Evolutionary conservation across 2,797 vertebrate genomes (phyloP), one percentile per base, ranked within the genome.

Genomic region (Falco naumanni): DNA sequence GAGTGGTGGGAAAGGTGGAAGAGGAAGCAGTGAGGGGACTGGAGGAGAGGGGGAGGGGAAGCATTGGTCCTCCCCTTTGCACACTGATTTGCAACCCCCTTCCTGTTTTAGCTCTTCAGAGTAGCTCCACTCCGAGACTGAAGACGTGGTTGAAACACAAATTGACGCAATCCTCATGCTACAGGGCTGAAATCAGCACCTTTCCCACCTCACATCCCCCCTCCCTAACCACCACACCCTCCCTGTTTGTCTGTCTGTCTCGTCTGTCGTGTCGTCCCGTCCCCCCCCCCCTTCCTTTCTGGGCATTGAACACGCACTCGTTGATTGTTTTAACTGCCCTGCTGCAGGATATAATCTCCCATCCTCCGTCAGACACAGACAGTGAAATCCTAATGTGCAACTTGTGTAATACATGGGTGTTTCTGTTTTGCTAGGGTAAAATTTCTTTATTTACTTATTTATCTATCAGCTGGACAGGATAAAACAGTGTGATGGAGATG

Each of bases 81-180:
- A 66, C 97, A 76, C 96, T 91, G 96, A 97, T 97, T 97, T 97
- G 96, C 93, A 97, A 82, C 95, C 78, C 96, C 96, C 90, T 97
- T 97, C 96, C 96, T 97, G 95, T 97, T 97, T 96, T 94, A 97
- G 97, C 98, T 98, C 76, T 98, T 98, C 98, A 98, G 96, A 97
- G 96, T 95, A 97, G 97, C 97, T 97, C 71, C 3, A 93, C 97
- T 97, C 97, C 1, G 74, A 98, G 97, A 97, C 96, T 97, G 96
- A 97, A 98, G 95, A 97, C 97, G 98, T 96, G 97, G 97, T 97
- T 98, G 97, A 97, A 97, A 97, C 97, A 87, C 96, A 98, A 98
- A 98, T 98, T 99, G 99, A 99, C 99, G 99, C 98, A 99, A 98
- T 98, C 96, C 98, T 99, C 99, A 99, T 99, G 99, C 97, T 98